Percentiles rank a stretch among this genome's conserved stretches.
These are phyloP conservation scores for Fratercula arctica DNA, from an alignment of 2,797 vertebrate species.

Conservation along the genomic window DNA sequence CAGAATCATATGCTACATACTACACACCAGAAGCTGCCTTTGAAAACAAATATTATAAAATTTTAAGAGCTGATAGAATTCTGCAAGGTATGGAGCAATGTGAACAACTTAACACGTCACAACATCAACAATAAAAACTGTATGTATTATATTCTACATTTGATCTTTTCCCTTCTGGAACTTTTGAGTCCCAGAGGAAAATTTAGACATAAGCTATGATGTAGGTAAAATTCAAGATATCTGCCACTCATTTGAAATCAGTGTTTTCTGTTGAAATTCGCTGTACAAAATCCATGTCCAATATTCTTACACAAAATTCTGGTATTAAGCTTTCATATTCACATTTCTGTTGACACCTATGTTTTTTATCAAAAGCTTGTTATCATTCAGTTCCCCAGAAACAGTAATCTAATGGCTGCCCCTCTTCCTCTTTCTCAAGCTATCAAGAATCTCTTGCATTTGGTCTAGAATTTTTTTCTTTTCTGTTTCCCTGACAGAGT, in stretches of 20 bases:
- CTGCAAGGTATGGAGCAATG: not conserved
- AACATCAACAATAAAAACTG: not conserved
- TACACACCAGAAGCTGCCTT: not conserved
- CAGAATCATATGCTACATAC: not conserved
- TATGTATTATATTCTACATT: not conserved
- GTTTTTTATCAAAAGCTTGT: not conserved
- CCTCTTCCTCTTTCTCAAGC: not conserved
- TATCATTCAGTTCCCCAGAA: not conserved
- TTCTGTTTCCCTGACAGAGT: not conserved
- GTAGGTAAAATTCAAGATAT: not conserved
- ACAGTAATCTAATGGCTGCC: not conserved
- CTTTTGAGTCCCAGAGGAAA: not conserved
- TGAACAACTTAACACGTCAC: not conserved
- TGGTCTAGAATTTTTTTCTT: not conserved
- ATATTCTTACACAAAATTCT: not conserved
- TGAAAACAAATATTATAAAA: not conserved
- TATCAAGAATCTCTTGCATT: conserved; percentile 6
- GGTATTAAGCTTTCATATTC: not conserved
- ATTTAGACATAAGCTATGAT: not conserved
- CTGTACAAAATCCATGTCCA: not conserved
- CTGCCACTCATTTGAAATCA: not conserved
- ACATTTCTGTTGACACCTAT: not conserved
- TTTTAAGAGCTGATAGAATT: not conserved
- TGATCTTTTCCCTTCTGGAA: not conserved
- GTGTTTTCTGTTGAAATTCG: not conserved